phyloP scores from a whole-genome alignment of 2,113 vertebrate genomes.

The Trichechus manatus region DNA sequence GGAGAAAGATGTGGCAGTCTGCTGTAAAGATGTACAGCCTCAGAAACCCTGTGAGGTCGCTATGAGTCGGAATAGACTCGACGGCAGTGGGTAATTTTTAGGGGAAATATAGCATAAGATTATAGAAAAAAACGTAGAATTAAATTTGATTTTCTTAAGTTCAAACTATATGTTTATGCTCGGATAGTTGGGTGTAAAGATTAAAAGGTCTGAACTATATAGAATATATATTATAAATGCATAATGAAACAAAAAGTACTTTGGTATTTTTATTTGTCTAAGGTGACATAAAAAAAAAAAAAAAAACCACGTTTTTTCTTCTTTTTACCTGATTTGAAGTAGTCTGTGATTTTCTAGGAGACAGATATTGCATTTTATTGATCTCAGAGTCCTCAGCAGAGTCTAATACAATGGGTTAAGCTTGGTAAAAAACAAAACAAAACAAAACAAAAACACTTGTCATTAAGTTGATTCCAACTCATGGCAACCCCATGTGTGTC shows the following conservation, averaged over 20 bases:
- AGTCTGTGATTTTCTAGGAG: not conserved
- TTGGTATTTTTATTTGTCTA: constrained; percentile 33
- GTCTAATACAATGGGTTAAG: not conserved
- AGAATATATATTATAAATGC: not conserved
- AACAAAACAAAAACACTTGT: too few relatives aligned
- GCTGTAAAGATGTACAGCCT: too few relatives aligned
- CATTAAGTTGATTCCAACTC: too few relatives aligned
- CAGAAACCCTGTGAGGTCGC: too few relatives aligned
- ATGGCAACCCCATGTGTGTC: too few relatives aligned
- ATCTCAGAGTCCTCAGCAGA: not conserved
- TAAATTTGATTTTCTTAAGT: constrained; percentile 50
- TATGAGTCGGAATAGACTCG: too few relatives aligned
- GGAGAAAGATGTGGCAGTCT: too few relatives aligned
- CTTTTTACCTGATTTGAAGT: not conserved
- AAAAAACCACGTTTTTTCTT: not conserved
- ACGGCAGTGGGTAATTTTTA: constrained; percentile 15
- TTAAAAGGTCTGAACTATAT: not conserved
- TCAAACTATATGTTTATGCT: not conserved
- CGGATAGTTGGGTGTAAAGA: not conserved
- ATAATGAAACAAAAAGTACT: not conserved
- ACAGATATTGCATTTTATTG: constrained; percentile 21
- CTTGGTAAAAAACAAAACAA: too few relatives aligned
- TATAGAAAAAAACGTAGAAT: not conserved
- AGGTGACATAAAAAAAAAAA: not conserved
- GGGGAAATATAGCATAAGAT: constrained; percentile 25